Evolutionary conservation across 92 coral and sea anemone species (phyloP).

Genomic region (Scolanthus callimorphus): DNA sequence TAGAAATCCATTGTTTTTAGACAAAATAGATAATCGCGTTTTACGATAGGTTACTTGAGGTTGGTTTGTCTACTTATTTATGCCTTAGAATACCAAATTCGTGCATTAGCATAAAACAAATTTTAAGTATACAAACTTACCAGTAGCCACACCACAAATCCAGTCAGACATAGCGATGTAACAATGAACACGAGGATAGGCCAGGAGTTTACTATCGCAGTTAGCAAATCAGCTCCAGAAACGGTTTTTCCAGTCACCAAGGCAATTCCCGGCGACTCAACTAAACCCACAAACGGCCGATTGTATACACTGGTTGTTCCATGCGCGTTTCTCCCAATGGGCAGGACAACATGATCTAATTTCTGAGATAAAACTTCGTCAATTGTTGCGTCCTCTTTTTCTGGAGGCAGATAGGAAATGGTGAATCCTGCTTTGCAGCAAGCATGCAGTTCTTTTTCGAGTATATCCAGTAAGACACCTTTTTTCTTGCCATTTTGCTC

Average conservation of each 20-base stretch:
- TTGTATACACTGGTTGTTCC: slow-evolving; percentile 28
- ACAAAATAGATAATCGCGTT: too few relatives aligned
- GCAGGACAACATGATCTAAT: slow-evolving; percentile 35
- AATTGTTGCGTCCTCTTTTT: not conserved
- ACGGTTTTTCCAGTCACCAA: slow-evolving; percentile 55
- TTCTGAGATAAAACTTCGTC: not conserved
- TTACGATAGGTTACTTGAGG: too few relatives aligned
- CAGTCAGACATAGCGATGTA: slow-evolving; percentile 74
- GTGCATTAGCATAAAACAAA: too few relatives aligned
- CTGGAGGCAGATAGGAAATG: slow-evolving; percentile 5
- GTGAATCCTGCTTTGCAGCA: slow-evolving; percentile 47
- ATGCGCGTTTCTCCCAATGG: slow-evolving; percentile 61
- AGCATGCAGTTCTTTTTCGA: slow-evolving; percentile 37
- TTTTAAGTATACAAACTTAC: slow-evolving; percentile 31
- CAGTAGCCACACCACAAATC: slow-evolving; percentile 78
- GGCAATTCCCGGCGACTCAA: slow-evolving; percentile 86
- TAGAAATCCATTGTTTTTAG: too few relatives aligned
- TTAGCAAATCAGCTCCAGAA: slow-evolving; percentile 76
- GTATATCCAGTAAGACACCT: slow-evolving; percentile 73
- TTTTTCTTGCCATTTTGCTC: slow-evolving; percentile 1
- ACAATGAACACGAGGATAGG: slow-evolving; percentile 87
- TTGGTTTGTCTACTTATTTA: too few relatives aligned
- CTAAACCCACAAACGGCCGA: slow-evolving; percentile 61
- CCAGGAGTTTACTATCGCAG: slow-evolving; percentile 89
- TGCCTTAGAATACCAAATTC: too few relatives aligned